Evolutionary conservation across 1,140 invertebrate genomes (phyloP), one percentile per base, ranked within the genome.

Genomic region (Meteorus sp.): DNA sequence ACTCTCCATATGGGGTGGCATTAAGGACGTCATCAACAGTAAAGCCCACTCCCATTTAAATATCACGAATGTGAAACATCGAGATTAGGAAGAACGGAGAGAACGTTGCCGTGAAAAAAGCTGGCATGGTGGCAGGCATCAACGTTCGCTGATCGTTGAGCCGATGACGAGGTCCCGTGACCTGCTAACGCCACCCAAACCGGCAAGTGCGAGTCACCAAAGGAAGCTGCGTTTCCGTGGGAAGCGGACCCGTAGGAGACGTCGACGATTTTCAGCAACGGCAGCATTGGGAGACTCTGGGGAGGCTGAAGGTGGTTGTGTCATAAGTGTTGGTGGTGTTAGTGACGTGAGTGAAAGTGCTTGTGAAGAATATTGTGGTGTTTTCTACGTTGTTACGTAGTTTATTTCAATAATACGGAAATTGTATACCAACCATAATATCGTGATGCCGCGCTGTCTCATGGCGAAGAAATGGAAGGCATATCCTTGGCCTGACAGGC

Each of bases 391-490:
- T 19, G 20, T 5, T 23, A 9, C 15, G n/a, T 27, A 23, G 22
- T 25, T 13, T 9, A 3, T 7, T 7, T 6, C 11, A 6, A 33
- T 43, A 43, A 6, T 20, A 43, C 17, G 15, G 1, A 19, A 44
- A 44, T n/a, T n/a, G n/a, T n/a, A n/a, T n/a, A n/a, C n/a, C n/a
- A n/a, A n/a, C n/a, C n/a, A 11, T 0, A 50, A 22, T 9, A 52
- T 23, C 19, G n/a, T 17, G 47, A 92, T 92, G 90, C 90, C 90
- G 79, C 89, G 89, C 74, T 92, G 89, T 83, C 85, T 92, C 70
- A 93, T 93, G 89, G 91, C 91, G 67, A 92, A 93, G 80, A 93
- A 93, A 83, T 92, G 90, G 90, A 93, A 92, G 85, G 88, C 85
- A 67, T 90, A 90, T 81, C 87, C 89, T 64, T 89, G 89, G 87